Base-by-base conservation (phyloP, 2,888 invertebrate species). In the Congeria kusceri region DNA sequence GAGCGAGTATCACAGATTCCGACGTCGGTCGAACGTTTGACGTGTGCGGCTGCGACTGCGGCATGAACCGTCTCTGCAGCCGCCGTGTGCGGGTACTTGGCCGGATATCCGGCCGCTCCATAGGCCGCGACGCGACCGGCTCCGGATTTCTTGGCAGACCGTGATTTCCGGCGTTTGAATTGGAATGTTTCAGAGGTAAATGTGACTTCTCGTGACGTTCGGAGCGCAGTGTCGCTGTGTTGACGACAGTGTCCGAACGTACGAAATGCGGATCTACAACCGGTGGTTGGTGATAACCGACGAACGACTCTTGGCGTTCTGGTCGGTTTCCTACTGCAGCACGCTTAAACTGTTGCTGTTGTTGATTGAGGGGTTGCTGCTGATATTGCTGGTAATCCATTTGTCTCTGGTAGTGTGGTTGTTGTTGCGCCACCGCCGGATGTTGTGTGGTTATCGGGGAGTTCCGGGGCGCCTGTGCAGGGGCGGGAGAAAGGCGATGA, bases 1-100 rank as follows among this genome's bases (percentile, higher is more conserved):
- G 70, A 25, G 83, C 83, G 20, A 83, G 64, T 44, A 83, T 78
- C 63, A 83, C 80, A 28, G 83, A 83, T 67, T 83, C 83, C 3
- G 83, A 83, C 23, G 83, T 83, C 18, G 83, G 83, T 13, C 83
- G 67, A 18, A 76, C 70, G 46, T 58, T 78, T 9, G 69, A 39
- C 47, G 62, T 58, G 57, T 68, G 75, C 4, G 23, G 61, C 29
- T 71, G 75, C 1, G 83, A 77, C 39, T 71, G 83, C 11, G 75
- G 72, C 80, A 83, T 80, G 56, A 72, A 78, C 4, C 83, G 75
- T 65, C 83, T 64, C 47, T 77, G 80, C 0, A 83, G 66, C 23
- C 83, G 80, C 9, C 83, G 75, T 28, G 62, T 56, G 7, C 80
- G 77, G 1, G 76, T 73, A 23, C 57, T 73, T 13, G 65, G 78